phyloP scores from a whole-genome alignment of 2,888 invertebrate species.

The Campoletis raptor region DNA sequence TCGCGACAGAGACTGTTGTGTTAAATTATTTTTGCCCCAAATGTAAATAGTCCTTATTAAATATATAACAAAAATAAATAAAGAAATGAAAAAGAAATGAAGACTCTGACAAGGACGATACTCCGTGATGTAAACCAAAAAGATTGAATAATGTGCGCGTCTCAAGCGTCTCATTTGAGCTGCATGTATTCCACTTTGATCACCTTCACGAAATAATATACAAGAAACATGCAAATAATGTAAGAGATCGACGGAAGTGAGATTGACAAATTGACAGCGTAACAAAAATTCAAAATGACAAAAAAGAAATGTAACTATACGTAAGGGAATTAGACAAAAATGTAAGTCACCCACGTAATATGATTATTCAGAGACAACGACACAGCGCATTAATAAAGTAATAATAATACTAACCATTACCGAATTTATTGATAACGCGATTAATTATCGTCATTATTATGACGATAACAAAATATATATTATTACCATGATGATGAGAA shows the following conservation, averaged over 20 bases:
- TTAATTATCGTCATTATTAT: constrained; percentile 65
- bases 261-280: constrained; percentile 9
- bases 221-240: constrained; percentile 31
- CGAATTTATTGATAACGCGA: constrained; percentile 67
- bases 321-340: constrained; percentile 43
- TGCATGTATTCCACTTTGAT: constrained; percentile 46
- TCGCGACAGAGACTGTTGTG: constrained; percentile 64
- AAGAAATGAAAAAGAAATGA: constrained; percentile 5
- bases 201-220: constrained; percentile 42
- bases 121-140: constrained; percentile 22
- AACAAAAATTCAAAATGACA: constrained; percentile 17
- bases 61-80: neutral
- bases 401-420: constrained; percentile 77
- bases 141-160: constrained; percentile 64
- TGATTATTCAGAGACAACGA: constrained; percentile 85
- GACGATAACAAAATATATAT: constrained; percentile 58
- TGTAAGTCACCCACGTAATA: constrained; percentile 73
- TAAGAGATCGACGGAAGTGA: constrained; percentile 29
- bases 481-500: constrained; percentile 70
- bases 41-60: constrained; percentile 74
- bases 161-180: constrained; percentile 73
- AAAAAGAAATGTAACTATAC: constrained; percentile 7
- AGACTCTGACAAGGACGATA: constrained; percentile 41
- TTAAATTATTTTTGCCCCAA: constrained; percentile 72
- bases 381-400: constrained; percentile 84